Base-by-base conservation (phyloP, 2,888 invertebrate genomes). In the Caenorhabditis parvicauda region DNA sequence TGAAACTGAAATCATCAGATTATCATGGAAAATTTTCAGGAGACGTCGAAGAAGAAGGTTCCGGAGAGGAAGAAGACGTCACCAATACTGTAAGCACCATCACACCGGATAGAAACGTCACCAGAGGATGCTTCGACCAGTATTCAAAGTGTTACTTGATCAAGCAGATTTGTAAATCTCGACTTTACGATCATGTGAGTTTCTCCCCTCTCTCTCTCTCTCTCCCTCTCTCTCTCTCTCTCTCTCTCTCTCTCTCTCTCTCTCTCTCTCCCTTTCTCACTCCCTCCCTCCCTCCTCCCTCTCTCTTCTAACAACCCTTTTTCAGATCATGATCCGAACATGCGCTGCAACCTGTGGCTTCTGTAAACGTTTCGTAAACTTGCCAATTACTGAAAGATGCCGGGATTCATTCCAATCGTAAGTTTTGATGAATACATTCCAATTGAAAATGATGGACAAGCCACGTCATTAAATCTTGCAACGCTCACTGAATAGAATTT, bases 321-420 rank as follows among this genome's bases (percentile, higher is more conserved):
- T 54, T 4, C 48, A 63, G 63, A 58, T 63, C 49, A 63, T 63
- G 63, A 37, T 63, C 47, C 47, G 51, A 9, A 28, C 45, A 32
- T 63, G 63, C 22, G 63, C 63, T 0, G 45, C 38, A 35, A 63
- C 63, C 12, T 63, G 63, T 39, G 42, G 43, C 9, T 39, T 43
- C 9, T 63, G 63, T 24, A 42, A 47, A 7, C 38, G 59, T 37
- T 63, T 63, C 50, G 27, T 38, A 6, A 38, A 48, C 1, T 49
- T 63, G 5, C 63, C 63, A 4, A 45, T 25, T 1, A 14, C 35
- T 1, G 28, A 47, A 9, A 51, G 63, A 41, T 63, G 63, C 28
- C 54, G 58, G 19, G 63, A 63, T 41, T 25, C 54, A 12, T 63
- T 52, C 42, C 47, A 52, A 27, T 55, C 53, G 63, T 63, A 54